These are phyloP conservation scores for Phanerotoma sp. DNA, from an alignment of 2,888 invertebrate species.

Conservation along the genomic window DNA sequence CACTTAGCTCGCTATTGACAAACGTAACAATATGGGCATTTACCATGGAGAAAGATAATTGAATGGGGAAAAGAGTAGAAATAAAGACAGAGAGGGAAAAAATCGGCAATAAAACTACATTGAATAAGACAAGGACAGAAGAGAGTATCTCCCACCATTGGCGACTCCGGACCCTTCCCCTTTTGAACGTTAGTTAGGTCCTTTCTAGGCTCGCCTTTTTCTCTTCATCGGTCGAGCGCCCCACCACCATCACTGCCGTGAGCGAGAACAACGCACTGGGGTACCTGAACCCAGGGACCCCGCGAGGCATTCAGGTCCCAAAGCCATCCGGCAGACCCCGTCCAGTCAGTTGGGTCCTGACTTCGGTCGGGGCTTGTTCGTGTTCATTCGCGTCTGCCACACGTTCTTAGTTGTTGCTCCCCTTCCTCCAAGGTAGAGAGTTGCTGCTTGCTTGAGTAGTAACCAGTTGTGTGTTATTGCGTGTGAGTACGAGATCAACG, in stretches of 20 bases:
- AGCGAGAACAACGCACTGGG: constrained; percentile 34
- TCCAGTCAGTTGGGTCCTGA: constrained; percentile 55
- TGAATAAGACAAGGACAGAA: constrained; percentile 11
- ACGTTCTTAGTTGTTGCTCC: constrained; percentile 14
- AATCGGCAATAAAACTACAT: not conserved
- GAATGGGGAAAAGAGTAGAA: constrained; percentile 42
- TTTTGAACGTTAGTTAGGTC: constrained; percentile 51
- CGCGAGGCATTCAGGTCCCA: constrained; percentile 50
- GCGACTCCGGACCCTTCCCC: constrained; percentile 44
- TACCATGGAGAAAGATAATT: constrained; percentile 57
- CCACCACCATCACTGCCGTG: constrained; percentile 8
- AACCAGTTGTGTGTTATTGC: constrained; percentile 8
- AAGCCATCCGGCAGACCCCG: constrained; percentile 39
- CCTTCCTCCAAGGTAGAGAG: not conserved
- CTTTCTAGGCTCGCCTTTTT: constrained; percentile 56
- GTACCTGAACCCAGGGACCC: constrained; percentile 49
- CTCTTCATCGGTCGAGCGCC: constrained; percentile 25
- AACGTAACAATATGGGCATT: constrained; percentile 58
- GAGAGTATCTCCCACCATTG: constrained; percentile 28
- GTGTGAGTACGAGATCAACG: constrained; percentile 11
- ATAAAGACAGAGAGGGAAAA: constrained; percentile 11
- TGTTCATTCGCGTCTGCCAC: constrained; percentile 10
- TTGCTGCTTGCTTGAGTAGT: not conserved
- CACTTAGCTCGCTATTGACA: constrained; percentile 56
- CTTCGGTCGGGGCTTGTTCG: constrained; percentile 53